Conservation (phyloP, 2,797 vertebrate genomes). For the Percopsis omiscomaycus region DNA sequence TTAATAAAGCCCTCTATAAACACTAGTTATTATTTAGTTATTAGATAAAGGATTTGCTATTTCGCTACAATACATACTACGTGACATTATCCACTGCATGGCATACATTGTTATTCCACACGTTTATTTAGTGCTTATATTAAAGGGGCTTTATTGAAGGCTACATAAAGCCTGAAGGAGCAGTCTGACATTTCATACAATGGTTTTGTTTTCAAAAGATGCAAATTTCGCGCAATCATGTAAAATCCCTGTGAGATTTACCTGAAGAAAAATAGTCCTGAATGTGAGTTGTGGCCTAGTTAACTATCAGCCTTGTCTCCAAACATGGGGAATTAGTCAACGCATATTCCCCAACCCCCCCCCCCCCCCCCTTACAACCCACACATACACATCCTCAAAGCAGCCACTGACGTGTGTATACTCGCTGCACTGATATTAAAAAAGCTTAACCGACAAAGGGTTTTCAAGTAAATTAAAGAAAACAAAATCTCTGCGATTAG, state of each 20-base stretch:
- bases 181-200: not conserved
- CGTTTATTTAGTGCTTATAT: too few species aligned
- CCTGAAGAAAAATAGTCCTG: constrained; percentile 20
- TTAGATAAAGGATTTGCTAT: too few species aligned
- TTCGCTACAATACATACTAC: too few species aligned
- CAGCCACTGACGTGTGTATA: constrained; percentile 62
- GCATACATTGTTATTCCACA: too few species aligned
- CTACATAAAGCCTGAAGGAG: too few species aligned
- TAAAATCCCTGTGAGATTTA: constrained; percentile 33
- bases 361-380: constrained; percentile 26
- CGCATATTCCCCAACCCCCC: constrained; percentile 37
- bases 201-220: not conserved
- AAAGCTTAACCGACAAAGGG: constrained; percentile 75
- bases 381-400: constrained; percentile 57
- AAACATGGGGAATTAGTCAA: constrained; percentile 55
- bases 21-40: too few species aligned
- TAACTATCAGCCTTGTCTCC: constrained; percentile 57
- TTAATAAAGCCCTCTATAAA: too few species aligned
- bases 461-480: constrained; percentile 85
- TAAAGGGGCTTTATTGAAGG: too few species aligned
- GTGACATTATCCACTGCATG: too few species aligned
- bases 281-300: constrained; percentile 45
- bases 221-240: constrained; percentile 11
- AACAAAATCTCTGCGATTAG: constrained; percentile 85
- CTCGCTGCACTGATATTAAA: constrained; percentile 70